phyloP scores from a whole-genome alignment of 2,888 invertebrate species.

The Synanthedon formicaeformis region DNA sequence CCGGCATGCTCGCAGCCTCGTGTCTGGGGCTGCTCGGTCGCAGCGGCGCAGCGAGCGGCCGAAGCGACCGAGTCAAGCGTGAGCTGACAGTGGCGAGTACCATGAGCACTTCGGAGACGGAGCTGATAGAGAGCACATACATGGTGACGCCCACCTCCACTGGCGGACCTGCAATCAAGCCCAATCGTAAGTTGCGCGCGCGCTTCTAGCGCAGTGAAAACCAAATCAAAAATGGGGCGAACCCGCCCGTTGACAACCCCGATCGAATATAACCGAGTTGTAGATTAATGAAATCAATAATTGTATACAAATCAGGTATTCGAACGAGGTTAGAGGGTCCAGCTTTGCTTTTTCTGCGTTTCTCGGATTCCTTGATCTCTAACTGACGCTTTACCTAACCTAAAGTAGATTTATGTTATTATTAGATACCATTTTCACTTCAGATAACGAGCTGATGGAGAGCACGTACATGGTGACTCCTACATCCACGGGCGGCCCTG shows the following conservation, averaged over 20 bases:
- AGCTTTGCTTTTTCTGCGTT: neutral
- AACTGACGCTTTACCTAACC: neutral
- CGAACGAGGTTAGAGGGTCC: neutral
- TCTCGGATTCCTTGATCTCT: neutral
- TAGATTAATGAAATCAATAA: neutral
- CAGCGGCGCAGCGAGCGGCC: constrained; percentile 39
- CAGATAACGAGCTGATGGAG: constrained; percentile 87
- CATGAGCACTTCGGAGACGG: constrained; percentile 98
- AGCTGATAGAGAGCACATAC: constrained; percentile 98
- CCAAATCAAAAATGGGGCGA: constrained; percentile 57
- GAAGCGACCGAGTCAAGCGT: constrained; percentile 58
- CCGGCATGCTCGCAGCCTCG: constrained; percentile 69
- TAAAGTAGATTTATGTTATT: constrained; percentile 15
- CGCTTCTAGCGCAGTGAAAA: constrained; percentile 48
- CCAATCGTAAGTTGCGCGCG: constrained; percentile 58
- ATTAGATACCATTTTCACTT: constrained; percentile 79
- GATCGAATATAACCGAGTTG: neutral
- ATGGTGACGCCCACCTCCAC: constrained; percentile 98
- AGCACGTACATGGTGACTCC: constrained; percentile 89
- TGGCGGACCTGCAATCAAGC: constrained; percentile 89
- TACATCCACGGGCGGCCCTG: constrained; percentile 85
- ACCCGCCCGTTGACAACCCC: constrained; percentile 28
- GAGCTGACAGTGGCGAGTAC: constrained; percentile 75
- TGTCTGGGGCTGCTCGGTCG: constrained; percentile 69
- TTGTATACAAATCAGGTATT: neutral